phyloP scores from a whole-genome alignment of 1,140 invertebrate genomes.

The Proales similis region DNA sequence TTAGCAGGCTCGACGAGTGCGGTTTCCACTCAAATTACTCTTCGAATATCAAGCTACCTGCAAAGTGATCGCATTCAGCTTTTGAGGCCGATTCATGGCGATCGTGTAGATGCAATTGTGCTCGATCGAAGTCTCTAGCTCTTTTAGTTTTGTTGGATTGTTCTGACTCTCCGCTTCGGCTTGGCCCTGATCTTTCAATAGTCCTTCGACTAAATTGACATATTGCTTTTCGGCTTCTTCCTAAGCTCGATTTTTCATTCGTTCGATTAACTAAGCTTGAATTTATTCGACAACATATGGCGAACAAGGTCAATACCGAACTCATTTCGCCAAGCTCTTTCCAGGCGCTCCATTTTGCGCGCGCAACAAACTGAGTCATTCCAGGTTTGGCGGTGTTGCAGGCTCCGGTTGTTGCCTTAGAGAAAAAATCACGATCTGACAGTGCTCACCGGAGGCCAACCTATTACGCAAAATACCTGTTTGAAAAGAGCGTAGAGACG shows the following conservation, averaged over 20 bases:
- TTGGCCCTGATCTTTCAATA: not conserved
- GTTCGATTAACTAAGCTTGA: conserved; percentile 39
- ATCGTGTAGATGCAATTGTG: conserved; percentile 60
- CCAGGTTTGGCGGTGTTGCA: conserved; percentile 57
- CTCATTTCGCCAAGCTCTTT: conserved; percentile 53
- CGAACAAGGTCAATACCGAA: conserved; percentile 46
- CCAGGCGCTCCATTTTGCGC: conserved; percentile 63
- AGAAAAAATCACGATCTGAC: conserved; percentile 6
- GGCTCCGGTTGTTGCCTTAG: conserved; percentile 57
- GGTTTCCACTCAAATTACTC: too few species aligned
- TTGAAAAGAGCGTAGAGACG: conserved; percentile 61
- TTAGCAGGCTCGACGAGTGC: conserved; percentile 43
- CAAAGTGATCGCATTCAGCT: conserved; percentile 68
- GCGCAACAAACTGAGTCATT: conserved; percentile 60
- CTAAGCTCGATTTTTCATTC: too few species aligned
- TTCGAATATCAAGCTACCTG: conserved; percentile 49
- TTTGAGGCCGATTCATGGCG: conserved; percentile 59
- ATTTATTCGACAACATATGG: not conserved
- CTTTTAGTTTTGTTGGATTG: not conserved
- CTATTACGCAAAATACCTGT: conserved; percentile 47
- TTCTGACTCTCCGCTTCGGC: not conserved
- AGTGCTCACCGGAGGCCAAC: not conserved
- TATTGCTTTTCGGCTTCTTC: conserved; percentile 21
- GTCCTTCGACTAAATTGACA: not conserved
- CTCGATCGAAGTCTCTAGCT: conserved; percentile 21